Evolutionary conservation across 2,113 vertebrate genomes (phyloP).

Genomic region (Cyprinodon variegatus): DNA sequence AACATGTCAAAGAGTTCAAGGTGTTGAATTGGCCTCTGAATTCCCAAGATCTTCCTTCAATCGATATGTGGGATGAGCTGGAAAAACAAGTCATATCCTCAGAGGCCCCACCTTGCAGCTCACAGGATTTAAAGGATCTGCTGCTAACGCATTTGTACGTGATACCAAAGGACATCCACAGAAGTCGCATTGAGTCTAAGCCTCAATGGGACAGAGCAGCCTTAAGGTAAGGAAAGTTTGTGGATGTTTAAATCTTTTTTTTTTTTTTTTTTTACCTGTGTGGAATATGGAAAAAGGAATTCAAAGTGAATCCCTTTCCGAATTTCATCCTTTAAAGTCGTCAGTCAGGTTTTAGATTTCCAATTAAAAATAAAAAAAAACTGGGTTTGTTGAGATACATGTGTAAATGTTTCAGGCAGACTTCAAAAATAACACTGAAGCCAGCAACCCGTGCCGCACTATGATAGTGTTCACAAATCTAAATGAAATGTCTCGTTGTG

Average conservation of each 20-base stretch:
- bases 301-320: slow-evolving; percentile 4
- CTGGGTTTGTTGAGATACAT: slow-evolving; percentile 10
- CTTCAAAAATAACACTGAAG: slow-evolving; percentile 26
- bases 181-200: neutral
- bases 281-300: slow-evolving; percentile 6
- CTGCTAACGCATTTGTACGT: neutral
- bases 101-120: neutral
- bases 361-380: slow-evolving; percentile 38
- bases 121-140: neutral
- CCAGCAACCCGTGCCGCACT: neutral
- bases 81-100: neutral
- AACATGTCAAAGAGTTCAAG: neutral
- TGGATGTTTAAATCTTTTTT: neutral
- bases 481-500: slow-evolving; percentile 58
- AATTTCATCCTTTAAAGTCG: slow-evolving; percentile 33
- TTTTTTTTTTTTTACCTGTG: neutral
- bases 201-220: neutral
- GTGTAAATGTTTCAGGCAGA: slow-evolving; percentile 33
- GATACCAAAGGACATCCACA: neutral
- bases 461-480: slow-evolving; percentile 43
- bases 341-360: slow-evolving; percentile 14
- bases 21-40: neutral
- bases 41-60: neutral
- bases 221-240: neutral
- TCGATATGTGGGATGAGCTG: slow-evolving; percentile 8